phyloP scores from a whole-genome alignment of 2,888 invertebrate species.

The Hirtodrosophila trivittata region DNA sequence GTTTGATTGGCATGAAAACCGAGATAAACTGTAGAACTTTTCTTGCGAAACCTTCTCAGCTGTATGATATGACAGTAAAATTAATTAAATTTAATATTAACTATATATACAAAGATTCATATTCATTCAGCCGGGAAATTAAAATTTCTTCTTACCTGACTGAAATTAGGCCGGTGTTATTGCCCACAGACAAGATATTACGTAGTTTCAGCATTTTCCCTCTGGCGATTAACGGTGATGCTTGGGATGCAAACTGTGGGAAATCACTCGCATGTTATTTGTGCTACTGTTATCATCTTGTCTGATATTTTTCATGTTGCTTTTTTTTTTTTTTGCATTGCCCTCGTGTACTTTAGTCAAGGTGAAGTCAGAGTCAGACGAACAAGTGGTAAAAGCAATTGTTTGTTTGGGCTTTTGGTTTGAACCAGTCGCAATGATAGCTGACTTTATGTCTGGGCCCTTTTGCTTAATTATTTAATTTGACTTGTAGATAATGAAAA shows the following conservation, averaged over 20 bases:
- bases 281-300: constrained; percentile 34
- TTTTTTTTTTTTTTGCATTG: constrained; percentile 41
- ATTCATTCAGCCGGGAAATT: too few species aligned
- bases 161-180: constrained; percentile 39
- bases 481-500: background rate
- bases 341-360: constrained; percentile 71
- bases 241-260: constrained; percentile 51
- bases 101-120: background rate
- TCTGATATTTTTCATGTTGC: constrained; percentile 22
- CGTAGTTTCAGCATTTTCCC: constrained; percentile 69
- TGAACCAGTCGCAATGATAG: constrained; percentile 18
- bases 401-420: background rate
- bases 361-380: constrained; percentile 75
- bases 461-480: too few species aligned
- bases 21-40: too few species aligned
- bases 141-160: constrained; percentile 53
- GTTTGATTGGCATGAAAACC: too few species aligned
- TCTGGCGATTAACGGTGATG: constrained; percentile 25
- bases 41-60: too few species aligned
- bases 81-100: background rate
- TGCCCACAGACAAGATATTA: constrained; percentile 56
- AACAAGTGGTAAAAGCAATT: constrained; percentile 37
- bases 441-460: background rate
- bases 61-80: too few species aligned
- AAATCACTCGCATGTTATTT: constrained; percentile 51